These are phyloP conservation scores for Tragelaphus scriptus DNA, from an alignment of 2,113 vertebrate species.

Conservation along the genomic window DNA sequence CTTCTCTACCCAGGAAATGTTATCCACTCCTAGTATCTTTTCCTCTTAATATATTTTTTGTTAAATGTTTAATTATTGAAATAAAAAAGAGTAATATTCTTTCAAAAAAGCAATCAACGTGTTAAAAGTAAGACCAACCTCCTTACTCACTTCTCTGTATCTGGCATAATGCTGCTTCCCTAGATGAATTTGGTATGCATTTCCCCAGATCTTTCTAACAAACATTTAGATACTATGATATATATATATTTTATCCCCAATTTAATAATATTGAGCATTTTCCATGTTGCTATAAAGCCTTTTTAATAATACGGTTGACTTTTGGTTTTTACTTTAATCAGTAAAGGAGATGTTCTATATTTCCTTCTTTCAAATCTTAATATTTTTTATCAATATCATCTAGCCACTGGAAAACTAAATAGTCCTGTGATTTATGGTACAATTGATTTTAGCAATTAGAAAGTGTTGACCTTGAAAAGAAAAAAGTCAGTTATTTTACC, in stretches of 20 bases:
- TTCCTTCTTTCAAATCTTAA: not conserved
- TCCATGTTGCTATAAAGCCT: not conserved
- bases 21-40: not conserved
- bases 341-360: not conserved
- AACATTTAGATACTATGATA: not conserved
- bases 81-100: not conserved
- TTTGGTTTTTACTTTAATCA: not conserved
- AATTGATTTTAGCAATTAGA: not conserved
- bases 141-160: not conserved
- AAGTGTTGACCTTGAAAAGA: not conserved
- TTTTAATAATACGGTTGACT: not conserved
- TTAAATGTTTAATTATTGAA: not conserved
- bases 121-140: not conserved
- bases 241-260: not conserved
- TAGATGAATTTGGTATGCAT: not conserved
- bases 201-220: not conserved
- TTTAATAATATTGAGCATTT: constrained; percentile 4
- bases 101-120: not conserved
- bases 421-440: not conserved
- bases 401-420: not conserved
- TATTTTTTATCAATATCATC: not conserved
- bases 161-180: not conserved
- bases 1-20: not conserved
- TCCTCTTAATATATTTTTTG: not conserved
- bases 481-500: not conserved